These are phyloP conservation scores for Neuroterus valhalla DNA, from an alignment of 1,140 invertebrate genomes.

Conservation along the genomic window DNA sequence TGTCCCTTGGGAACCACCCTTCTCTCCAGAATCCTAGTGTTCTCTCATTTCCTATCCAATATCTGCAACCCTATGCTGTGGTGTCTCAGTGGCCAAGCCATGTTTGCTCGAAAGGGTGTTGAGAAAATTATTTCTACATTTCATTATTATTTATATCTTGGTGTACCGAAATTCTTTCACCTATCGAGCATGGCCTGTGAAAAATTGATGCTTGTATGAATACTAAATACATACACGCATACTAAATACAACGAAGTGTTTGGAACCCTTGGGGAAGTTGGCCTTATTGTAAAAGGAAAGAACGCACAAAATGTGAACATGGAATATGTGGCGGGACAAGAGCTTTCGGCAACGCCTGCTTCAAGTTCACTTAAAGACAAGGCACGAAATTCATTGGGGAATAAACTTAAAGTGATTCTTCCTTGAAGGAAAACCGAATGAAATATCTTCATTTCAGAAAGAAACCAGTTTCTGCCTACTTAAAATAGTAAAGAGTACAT, in stretches of 20 bases:
- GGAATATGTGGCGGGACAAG: not conserved
- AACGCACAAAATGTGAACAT: not conserved
- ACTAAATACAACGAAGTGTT: not conserved
- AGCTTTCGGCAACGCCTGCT: not conserved
- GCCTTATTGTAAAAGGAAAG: not conserved
- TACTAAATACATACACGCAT: not conserved
- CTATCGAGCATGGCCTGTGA: too few species aligned
- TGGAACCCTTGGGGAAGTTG: slow-evolving; percentile 3
- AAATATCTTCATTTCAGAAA: too few species aligned
- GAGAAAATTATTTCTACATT: slow-evolving; percentile 1
- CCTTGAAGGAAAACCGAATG: not conserved
- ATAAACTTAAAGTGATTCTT: not conserved
- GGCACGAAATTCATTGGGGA: not conserved
- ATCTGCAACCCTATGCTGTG: slow-evolving; percentile 28
- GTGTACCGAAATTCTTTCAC: too few species aligned
- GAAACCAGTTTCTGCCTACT: too few species aligned
- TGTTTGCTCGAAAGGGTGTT: slow-evolving; percentile 2
- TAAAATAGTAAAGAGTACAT: too few species aligned
- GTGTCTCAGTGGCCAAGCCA: slow-evolving; percentile 9
- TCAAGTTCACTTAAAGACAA: not conserved
- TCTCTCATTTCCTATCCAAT: slow-evolving; percentile 47
- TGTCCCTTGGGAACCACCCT: slow-evolving; percentile 41
- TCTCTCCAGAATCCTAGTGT: slow-evolving; percentile 30
- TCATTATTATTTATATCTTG: too few species aligned
- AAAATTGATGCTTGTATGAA: not conserved